Evolutionary conservation across 2,113 vertebrate species (phyloP).

Genomic region (Bos taurus): DNA sequence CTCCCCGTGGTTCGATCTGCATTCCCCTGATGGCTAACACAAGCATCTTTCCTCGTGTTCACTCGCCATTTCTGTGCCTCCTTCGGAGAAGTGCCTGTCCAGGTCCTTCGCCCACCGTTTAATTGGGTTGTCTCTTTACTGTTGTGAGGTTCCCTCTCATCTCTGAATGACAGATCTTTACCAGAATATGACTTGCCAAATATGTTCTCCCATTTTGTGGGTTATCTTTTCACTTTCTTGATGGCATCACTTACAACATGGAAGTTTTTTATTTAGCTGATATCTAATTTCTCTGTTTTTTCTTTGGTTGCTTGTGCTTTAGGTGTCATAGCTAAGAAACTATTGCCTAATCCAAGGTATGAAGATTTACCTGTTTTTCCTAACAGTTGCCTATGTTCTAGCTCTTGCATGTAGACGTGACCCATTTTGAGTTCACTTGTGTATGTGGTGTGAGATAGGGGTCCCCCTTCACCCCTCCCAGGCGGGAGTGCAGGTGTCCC

Average conservation of each 20-base stretch:
- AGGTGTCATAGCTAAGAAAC: background rate
- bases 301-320: background rate
- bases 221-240: background rate
- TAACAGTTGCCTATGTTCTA: background rate
- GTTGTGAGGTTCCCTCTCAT: background rate
- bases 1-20: rapidly evolving
- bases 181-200: background rate
- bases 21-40: background rate
- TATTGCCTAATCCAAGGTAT: background rate
- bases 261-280: background rate
- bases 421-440: background rate
- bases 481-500: background rate
- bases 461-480: background rate
- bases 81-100: background rate
- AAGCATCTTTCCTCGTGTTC: background rate
- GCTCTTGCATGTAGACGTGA: background rate
- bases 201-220: background rate
- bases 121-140: background rate
- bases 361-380: background rate
- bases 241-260: background rate
- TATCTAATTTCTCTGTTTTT: background rate
- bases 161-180: background rate
- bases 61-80: background rate
- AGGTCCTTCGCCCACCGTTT: background rate
- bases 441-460: background rate